A percentile compares a stretch with the other conserved stretches of the same genome.
Evolutionary conservation across 2,888 invertebrate genomes (phyloP).

Genomic region (Punctoribates punctum): DNA sequence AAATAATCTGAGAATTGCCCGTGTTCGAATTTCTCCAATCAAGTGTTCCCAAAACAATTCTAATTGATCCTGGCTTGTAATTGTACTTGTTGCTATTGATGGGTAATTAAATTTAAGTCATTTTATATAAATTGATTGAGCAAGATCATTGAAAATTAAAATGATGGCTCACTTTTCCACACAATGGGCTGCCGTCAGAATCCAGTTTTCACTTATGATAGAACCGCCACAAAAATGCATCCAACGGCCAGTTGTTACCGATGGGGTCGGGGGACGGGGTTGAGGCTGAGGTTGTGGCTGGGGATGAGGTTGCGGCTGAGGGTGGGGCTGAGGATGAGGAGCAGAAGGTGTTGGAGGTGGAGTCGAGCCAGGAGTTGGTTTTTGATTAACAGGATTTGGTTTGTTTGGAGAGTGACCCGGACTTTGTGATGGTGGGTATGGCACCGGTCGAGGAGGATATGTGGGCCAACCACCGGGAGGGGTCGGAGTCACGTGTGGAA

Average conservation of each 20-base stretch:
- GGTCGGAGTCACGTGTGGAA: not conserved
- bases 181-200: constrained; percentile 46
- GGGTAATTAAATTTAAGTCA: not conserved
- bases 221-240: constrained; percentile 46
- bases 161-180: constrained; percentile 38
- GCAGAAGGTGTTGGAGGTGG: not conserved
- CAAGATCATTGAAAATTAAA: not conserved
- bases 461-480: constrained; percentile 10
- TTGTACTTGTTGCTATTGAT: constrained; percentile 20
- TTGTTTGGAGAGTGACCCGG: not conserved
- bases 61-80: constrained; percentile 35
- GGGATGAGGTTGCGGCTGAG: constrained; percentile 8
- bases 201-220: constrained; percentile 43
- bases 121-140: not conserved
- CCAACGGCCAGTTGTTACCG: constrained; percentile 32
- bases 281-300: constrained; percentile 3
- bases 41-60: constrained; percentile 33
- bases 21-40: constrained; percentile 25
- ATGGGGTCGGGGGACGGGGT: constrained; percentile 28
- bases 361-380: not conserved
- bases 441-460: not conserved
- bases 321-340: not conserved
- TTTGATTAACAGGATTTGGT: not conserved
- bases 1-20: constrained; percentile 8
- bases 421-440: not conserved